Conservation (phyloP, 2,113 vertebrate species). For the Gasterosteus aculeatus region DNA sequence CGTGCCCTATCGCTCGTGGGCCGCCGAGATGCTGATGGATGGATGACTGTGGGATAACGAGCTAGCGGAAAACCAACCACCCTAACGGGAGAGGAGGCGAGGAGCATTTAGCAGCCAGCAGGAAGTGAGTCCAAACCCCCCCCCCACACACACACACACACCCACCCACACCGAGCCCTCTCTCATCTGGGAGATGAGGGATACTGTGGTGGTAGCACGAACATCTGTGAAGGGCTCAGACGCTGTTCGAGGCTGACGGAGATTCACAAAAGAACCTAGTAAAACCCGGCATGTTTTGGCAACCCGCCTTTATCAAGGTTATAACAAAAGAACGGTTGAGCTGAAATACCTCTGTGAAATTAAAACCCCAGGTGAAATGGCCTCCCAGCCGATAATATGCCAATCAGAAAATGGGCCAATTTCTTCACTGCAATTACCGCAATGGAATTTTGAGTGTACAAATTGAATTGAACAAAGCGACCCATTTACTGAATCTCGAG, state of each 20-base stretch:
- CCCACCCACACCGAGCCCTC: conserved; percentile 54
- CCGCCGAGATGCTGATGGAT: conserved; percentile 75
- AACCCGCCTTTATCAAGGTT: conserved; percentile 19
- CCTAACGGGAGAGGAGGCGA: conserved; percentile 60
- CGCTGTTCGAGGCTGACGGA: conserved; percentile 20
- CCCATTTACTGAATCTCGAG: conserved; percentile 26
- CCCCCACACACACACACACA: no score
- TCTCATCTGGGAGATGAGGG: conserved; percentile 52
- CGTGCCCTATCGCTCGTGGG: conserved; percentile 76
- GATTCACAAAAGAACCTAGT: conserved; percentile 25
- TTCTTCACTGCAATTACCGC: conserved; percentile 21
- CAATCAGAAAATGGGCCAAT: conserved; percentile 34
- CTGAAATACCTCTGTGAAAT: conserved; percentile 32
- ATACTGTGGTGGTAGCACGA: conserved; percentile 49
- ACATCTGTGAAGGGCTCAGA: conserved; percentile 48
- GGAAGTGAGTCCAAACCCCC: conserved; percentile 63
- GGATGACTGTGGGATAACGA: conserved; percentile 78
- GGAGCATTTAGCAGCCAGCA: conserved; percentile 64
- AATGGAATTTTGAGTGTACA: conserved; percentile 16
- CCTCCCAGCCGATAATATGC: conserved; percentile 17
- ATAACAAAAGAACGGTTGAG: conserved; percentile 25
- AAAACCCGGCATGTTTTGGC: conserved; percentile 1
- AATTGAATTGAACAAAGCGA: conserved; percentile 24
- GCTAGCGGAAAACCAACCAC: conserved; percentile 74
- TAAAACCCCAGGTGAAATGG: conserved; percentile 27